These are phyloP conservation scores for Drosophila nr. perissopoda DNA, from an alignment of 2,888 invertebrate genomes.

Conservation along the genomic window DNA sequence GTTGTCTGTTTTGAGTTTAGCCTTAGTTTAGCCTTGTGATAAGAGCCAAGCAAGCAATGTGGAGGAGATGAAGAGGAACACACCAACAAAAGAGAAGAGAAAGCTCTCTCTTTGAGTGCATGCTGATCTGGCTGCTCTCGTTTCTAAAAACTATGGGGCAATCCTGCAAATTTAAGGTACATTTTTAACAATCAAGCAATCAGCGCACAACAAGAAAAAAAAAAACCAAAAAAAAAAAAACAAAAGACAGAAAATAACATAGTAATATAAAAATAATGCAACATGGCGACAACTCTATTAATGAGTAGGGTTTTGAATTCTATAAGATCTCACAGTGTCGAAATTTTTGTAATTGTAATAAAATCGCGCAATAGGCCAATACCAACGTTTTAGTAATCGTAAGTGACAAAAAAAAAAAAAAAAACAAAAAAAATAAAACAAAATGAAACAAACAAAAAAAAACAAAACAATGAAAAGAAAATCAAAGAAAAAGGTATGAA, in stretches of 20 bases:
- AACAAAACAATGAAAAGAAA: background rate
- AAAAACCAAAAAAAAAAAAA: background rate
- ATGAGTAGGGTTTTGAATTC: background rate
- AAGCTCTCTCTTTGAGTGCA: background rate
- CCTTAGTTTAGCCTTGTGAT: slow-evolving; percentile 34
- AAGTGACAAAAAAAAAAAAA: slow-evolving; percentile 26
- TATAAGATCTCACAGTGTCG: slow-evolving; percentile 49
- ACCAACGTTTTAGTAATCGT: slow-evolving; percentile 46
- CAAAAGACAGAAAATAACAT: background rate
- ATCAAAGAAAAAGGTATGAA: slow-evolving; percentile 13
- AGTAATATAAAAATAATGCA: slow-evolving; percentile 4
- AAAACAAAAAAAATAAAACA: background rate
- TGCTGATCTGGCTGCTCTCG: slow-evolving; percentile 3
- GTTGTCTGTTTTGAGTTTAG: background rate
- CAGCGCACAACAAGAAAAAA: slow-evolving; percentile 22
- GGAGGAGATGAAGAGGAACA: background rate
- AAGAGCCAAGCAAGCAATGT: slow-evolving; percentile 20
- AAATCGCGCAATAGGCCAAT: slow-evolving; percentile 61
- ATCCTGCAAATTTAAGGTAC: slow-evolving; percentile 11
- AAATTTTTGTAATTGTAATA: slow-evolving; percentile 56
- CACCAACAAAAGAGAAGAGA: background rate
- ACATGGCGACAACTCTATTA: slow-evolving; percentile 6
- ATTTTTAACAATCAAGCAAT: slow-evolving; percentile 23
- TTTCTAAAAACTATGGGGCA: slow-evolving; percentile 15
- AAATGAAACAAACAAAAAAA: background rate